Evolutionary conservation across 2,888 invertebrate genomes (phyloP).

Genomic region (Lutraria lutraria): DNA sequence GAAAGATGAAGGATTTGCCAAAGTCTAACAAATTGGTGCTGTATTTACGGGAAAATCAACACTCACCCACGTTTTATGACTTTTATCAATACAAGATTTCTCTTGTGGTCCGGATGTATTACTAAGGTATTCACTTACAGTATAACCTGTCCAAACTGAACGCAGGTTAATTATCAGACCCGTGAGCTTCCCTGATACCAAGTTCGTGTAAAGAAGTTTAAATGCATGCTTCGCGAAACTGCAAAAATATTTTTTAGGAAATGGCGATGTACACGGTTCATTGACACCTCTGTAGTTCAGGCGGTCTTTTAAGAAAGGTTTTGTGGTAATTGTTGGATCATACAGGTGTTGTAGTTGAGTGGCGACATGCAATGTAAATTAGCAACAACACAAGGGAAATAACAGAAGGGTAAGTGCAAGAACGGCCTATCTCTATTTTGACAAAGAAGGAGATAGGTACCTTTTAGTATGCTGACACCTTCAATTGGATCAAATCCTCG

Average conservation of each 20-base stretch:
- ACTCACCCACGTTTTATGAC: constrained; percentile 21
- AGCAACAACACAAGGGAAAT: background rate
- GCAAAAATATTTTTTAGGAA: background rate
- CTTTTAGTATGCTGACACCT: too few relatives aligned
- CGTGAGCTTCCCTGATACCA: background rate
- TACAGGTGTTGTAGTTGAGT: background rate
- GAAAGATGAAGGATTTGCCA: constrained; percentile 34
- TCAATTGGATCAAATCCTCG: too few relatives aligned
- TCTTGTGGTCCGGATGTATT: background rate
- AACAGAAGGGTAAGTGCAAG: background rate
- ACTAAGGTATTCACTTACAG: background rate
- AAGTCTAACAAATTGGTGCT: constrained; percentile 37
- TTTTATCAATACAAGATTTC: constrained; percentile 29
- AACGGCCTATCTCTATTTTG: too few relatives aligned
- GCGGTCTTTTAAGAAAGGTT: background rate
- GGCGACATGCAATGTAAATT: background rate
- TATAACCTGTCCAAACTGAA: background rate
- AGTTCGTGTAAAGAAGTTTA: background rate
- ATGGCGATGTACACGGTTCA: background rate
- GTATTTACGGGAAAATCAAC: constrained; percentile 40
- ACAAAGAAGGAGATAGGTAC: too few relatives aligned
- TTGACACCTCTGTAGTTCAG: background rate
- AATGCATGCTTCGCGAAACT: background rate
- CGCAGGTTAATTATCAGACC: background rate
- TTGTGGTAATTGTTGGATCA: background rate